These are phyloP conservation scores for Drosophila neonasuta DNA, from an alignment of 2,888 invertebrate species.

Conservation along the genomic window DNA sequence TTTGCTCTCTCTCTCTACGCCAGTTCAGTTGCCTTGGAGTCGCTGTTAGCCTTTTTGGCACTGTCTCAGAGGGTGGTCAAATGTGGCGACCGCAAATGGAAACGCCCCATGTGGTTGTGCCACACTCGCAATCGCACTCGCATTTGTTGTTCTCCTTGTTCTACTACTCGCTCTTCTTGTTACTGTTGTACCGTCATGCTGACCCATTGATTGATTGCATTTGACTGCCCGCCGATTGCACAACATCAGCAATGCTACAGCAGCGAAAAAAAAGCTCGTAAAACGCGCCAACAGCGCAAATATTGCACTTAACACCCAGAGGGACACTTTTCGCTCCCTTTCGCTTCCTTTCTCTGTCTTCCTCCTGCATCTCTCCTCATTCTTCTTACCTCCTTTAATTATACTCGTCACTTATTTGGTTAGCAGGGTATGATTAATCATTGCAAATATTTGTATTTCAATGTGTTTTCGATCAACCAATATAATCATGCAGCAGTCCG, in stretches of 20 bases:
- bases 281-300: conserved; percentile 72
- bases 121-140: conserved; percentile 27
- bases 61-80: conserved; percentile 68
- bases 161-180: background rate
- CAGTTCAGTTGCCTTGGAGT: conserved; percentile 29
- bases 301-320: conserved; percentile 76
- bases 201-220: conserved; percentile 78
- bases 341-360: background rate
- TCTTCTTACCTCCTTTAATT: conserved; percentile 6
- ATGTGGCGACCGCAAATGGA: conserved; percentile 70
- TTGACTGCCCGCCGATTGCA: conserved; percentile 41
- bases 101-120: conserved; percentile 76
- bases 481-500: too few species aligned
- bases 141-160: conserved; percentile 12
- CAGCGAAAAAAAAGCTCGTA: conserved; percentile 43
- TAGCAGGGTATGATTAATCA: background rate
- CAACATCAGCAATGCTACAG: background rate
- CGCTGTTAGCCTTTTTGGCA: conserved; percentile 1
- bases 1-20: conserved; percentile 15
- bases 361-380: background rate
- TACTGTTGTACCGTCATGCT: conserved; percentile 51
- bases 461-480: too few species aligned
- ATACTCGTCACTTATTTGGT: background rate
- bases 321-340: conserved; percentile 57
- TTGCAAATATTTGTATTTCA: too few species aligned